Conservation (phyloP, 2,888 invertebrate species). For the Lamellibrachia columna region DNA sequence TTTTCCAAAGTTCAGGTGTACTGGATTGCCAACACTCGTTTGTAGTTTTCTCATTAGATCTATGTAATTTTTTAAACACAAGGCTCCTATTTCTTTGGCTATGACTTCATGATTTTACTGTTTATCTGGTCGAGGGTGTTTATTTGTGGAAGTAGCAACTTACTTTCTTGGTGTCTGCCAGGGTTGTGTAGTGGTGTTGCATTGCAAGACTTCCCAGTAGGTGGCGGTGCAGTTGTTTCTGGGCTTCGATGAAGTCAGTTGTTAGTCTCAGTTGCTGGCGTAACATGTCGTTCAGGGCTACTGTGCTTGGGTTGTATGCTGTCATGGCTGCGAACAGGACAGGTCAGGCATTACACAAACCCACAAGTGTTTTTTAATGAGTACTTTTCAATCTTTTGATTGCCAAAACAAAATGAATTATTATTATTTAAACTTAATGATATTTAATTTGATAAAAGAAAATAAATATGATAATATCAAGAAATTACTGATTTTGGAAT, state of each 20-base stretch:
- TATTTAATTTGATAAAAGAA: not conserved
- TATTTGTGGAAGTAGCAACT: not conserved
- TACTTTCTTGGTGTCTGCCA: conserved; percentile 43
- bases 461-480: not conserved
- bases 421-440: not conserved
- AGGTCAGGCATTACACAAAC: not conserved
- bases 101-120: no score
- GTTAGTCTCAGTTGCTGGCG: conserved; percentile 42
- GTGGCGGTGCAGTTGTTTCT: conserved; percentile 34
- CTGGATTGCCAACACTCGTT: not conserved
- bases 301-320: conserved; percentile 40
- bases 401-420: conserved; percentile 13
- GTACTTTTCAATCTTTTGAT: not conserved
- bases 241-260: conserved; percentile 33
- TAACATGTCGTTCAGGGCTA: conserved; percentile 44
- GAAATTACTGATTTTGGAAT: no score
- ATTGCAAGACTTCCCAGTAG: conserved; percentile 24
- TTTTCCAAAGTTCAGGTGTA: not conserved
- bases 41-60: not conserved
- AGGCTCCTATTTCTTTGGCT: not conserved
- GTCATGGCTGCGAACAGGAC: conserved; percentile 38
- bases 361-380: no score
- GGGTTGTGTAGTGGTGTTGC: conserved; percentile 41
- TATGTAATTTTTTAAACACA: no score
- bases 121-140: no score